phyloP scores from a whole-genome alignment of 2,797 vertebrate genomes.

The Gambusia yucatana region DNA sequence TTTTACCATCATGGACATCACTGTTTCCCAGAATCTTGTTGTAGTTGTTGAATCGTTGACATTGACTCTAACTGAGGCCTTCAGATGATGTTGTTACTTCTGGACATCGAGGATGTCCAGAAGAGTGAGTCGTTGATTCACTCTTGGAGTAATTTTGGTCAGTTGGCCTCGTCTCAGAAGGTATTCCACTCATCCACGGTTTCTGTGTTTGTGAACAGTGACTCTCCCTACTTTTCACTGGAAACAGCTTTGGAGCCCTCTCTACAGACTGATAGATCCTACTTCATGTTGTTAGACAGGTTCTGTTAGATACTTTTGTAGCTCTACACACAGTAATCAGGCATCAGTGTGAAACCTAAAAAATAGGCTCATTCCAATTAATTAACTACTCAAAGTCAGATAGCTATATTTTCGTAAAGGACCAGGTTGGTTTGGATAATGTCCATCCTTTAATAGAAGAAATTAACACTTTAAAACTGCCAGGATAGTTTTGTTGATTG shows the following conservation, averaged over 20 bases:
- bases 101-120: neutral
- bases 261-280: neutral
- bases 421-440: no score
- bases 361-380: neutral
- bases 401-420: no score
- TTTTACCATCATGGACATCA: neutral
- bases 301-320: neutral
- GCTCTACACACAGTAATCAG: neutral
- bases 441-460: no score
- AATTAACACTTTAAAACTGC: no score
- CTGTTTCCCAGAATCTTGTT: neutral
- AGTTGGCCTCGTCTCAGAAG: neutral
- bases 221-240: neutral
- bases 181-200: neutral
- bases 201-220: neutral
- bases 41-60: neutral
- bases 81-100: neutral
- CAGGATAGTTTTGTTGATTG: no score
- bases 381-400: neutral
- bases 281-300: neutral
- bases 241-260: neutral
- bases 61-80: neutral
- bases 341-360: neutral
- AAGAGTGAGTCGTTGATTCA: neutral
- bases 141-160: neutral